Percentiles rank a stretch among this genome's conserved stretches.
These are phyloP conservation scores for Sitodiplosis mosellana DNA, from an alignment of 1,140 invertebrate species.

Conservation along the genomic window DNA sequence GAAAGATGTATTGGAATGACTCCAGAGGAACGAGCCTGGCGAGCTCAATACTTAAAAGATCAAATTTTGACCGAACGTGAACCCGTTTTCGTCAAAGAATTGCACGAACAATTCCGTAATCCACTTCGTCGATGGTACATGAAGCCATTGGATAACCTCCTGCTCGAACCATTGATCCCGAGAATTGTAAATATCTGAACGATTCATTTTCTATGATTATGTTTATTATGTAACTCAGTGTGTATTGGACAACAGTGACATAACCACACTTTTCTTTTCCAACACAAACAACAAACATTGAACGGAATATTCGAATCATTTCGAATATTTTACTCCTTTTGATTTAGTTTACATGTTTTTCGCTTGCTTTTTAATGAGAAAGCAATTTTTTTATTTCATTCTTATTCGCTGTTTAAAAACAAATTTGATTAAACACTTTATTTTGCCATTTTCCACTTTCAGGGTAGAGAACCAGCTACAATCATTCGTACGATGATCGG, in stretches of 20 bases:
- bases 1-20: conserved; percentile 67
- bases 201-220: conserved; percentile 2
- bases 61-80: conserved; percentile 54
- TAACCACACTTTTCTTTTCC: conserved; percentile 10
- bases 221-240: conserved; percentile 1
- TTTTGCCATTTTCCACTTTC: conserved; percentile 12
- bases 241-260: conserved; percentile 1
- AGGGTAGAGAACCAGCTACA: conserved; percentile 34
- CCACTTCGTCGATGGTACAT: conserved; percentile 58
- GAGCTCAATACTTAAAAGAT: conserved; percentile 67
- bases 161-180: conserved; percentile 36
- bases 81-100: conserved; percentile 42
- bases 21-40: conserved; percentile 60
- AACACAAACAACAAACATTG: conserved; percentile 13
- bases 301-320: too few relatives aligned
- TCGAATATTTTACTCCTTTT: too few relatives aligned
- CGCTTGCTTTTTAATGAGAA: too few relatives aligned
- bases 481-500: conserved; percentile 39
- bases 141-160: conserved; percentile 39
- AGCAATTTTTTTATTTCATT: conserved; percentile 14
- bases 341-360: too few relatives aligned
- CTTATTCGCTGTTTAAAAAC: conserved; percentile 1
- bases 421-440: conserved; percentile 1
- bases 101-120: conserved; percentile 49
- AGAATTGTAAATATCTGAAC: conserved; percentile 32